Evolutionary conservation across 2,888 invertebrate species (phyloP).

Genomic region (Chironomus riparius): DNA sequence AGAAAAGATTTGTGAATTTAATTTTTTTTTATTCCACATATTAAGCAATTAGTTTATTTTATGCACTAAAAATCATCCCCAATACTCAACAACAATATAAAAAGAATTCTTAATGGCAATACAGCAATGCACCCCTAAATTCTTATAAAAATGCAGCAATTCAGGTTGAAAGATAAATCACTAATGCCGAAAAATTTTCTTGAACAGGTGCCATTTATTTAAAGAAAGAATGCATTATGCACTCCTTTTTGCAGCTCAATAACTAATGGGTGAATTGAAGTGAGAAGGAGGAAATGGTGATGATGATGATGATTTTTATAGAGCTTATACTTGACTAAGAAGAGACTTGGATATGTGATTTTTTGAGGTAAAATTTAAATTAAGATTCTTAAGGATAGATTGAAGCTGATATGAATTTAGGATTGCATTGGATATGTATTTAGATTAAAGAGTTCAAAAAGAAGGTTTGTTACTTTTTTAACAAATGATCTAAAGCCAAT

Average conservation of each 20-base stretch:
- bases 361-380: not conserved
- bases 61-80: not conserved
- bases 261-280: not conserved
- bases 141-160: not conserved
- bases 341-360: not conserved
- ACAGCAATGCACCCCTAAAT: not conserved
- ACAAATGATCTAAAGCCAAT: too few species aligned
- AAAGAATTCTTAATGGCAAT: too few species aligned
- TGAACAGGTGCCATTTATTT: not conserved
- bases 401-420: not conserved
- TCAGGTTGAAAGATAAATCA: not conserved
- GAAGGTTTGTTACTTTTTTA: too few species aligned
- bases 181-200: not conserved
- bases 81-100: too few species aligned
- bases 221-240: not conserved
- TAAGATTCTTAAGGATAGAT: not conserved
- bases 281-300: not conserved
- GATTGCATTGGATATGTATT: too few species aligned
- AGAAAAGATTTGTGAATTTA: not conserved
- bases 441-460: too few species aligned
- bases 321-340: too few species aligned
- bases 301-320: too few species aligned
- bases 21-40: not conserved
- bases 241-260: too few species aligned
- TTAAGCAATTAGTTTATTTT: slow-evolving; percentile 2